Conservation (phyloP, 2,797 vertebrate genomes). For the Rachycentron canadum region DNA sequence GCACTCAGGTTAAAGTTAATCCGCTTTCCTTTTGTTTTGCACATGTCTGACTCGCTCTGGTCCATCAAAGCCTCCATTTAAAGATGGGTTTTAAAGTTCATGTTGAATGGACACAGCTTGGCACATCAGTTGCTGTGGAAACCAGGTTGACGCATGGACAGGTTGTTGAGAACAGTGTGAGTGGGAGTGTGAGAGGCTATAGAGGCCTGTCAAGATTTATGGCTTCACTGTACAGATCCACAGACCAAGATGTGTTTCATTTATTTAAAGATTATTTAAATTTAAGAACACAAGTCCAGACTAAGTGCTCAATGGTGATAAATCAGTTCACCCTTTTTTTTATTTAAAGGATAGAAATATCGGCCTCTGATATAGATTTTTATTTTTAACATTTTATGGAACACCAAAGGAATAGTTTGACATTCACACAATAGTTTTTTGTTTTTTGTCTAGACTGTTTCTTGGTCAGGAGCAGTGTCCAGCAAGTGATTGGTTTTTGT, state of each 20-base stretch:
- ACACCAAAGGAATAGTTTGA: not conserved
- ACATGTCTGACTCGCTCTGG: conserved; percentile 37
- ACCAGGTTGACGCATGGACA: conserved; percentile 79
- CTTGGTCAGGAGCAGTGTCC: no score
- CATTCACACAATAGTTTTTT: no score
- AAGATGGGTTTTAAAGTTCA: conserved; percentile 75
- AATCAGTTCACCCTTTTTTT: not conserved
- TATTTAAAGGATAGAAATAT: not conserved
- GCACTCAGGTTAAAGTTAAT: conserved; percentile 58
- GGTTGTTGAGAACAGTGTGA: conserved; percentile 69
- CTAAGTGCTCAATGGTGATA: not conserved
- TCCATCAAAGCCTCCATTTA: conserved; percentile 73
- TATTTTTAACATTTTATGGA: no score
- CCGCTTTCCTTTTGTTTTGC: conserved; percentile 55
- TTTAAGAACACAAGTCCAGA: not conserved
- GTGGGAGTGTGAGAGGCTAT: conserved; percentile 70
- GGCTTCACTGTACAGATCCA: conserved; percentile 42
- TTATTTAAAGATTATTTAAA: not conserved
- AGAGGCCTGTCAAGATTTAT: conserved; percentile 58
- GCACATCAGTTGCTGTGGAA: conserved; percentile 81
- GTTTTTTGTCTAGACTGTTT: not conserved
- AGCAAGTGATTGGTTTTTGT: no score
- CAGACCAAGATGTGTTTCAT: conserved; percentile 36
- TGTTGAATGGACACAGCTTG: conserved; percentile 61
- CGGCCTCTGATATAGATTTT: no score